These are phyloP conservation scores for Nycticorax nycticorax DNA, from an alignment of 2,113 vertebrate species.

Conservation along the genomic window DNA sequence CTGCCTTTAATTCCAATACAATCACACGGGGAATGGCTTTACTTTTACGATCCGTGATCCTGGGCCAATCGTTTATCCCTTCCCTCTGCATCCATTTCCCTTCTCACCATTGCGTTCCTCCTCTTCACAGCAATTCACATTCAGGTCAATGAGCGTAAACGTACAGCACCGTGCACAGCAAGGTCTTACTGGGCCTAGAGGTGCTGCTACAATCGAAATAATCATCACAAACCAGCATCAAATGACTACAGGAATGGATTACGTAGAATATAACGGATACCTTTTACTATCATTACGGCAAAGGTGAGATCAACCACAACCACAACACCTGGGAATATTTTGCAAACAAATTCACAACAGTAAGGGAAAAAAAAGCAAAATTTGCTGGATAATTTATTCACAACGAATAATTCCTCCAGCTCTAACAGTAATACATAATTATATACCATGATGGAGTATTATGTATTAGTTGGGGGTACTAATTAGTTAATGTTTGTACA, in stretches of 20 bases:
- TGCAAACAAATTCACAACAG: not conserved
- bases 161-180: rapidly evolving
- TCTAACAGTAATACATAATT: conserved; percentile 62
- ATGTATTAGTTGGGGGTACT: conserved; percentile 58
- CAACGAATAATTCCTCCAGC: conserved; percentile 25
- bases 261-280: rapidly evolving
- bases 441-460: conserved; percentile 35
- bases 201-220: not conserved
- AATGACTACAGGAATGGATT: rapidly evolving
- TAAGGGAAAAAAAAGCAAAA: not conserved
- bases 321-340: not conserved
- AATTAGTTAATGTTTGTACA: conserved; percentile 73
- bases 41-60: rapidly evolving
- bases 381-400: conserved; percentile 36
- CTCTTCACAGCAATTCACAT: rapidly evolving
- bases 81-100: not conserved
- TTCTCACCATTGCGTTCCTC: not conserved
- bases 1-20: not conserved
- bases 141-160: rapidly evolving
- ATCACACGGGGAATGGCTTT: not conserved
- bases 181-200: not conserved
- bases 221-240: not conserved
- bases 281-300: rapidly evolving
- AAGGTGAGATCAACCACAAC: not conserved
- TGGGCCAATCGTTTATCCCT: not conserved